phyloP scores from a whole-genome alignment of 2,797 vertebrate genomes.

The Corythornis leucogaster region DNA sequence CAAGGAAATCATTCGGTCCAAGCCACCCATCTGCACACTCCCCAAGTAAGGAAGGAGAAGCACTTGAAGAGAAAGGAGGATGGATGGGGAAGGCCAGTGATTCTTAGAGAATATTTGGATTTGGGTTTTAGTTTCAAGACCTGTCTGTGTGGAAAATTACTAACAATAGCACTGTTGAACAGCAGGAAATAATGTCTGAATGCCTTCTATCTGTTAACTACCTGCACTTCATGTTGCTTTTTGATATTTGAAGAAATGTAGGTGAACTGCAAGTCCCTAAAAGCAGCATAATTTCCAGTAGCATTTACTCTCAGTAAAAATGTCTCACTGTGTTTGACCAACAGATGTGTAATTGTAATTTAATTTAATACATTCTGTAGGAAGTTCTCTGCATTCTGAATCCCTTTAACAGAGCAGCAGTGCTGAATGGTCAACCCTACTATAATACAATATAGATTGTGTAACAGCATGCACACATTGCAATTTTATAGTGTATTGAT shows the following conservation, averaged over 20 bases:
- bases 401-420: background rate
- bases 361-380: background rate
- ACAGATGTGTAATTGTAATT: background rate
- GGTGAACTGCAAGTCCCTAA: background rate
- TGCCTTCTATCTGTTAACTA: background rate
- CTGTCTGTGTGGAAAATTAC: background rate
- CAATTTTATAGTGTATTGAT: background rate
- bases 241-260: background rate
- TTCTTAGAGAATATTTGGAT: background rate
- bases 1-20: conserved; percentile 96
- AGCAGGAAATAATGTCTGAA: background rate
- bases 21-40: conserved; percentile 95
- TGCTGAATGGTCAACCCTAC: background rate
- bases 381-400: background rate
- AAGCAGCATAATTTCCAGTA: background rate
- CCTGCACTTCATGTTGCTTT: background rate
- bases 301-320: background rate
- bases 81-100: background rate
- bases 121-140: background rate
- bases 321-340: background rate
- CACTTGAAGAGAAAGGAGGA: background rate
- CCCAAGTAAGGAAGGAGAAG: conserved; percentile 86
- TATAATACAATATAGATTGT: background rate
- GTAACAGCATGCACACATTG: background rate
- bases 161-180: background rate